A percentile compares a stretch with the other conserved stretches of the same genome.
Evolutionary conservation across 2,888 invertebrate species (phyloP).

Genomic region (Petrolisthes cinctipes): DNA sequence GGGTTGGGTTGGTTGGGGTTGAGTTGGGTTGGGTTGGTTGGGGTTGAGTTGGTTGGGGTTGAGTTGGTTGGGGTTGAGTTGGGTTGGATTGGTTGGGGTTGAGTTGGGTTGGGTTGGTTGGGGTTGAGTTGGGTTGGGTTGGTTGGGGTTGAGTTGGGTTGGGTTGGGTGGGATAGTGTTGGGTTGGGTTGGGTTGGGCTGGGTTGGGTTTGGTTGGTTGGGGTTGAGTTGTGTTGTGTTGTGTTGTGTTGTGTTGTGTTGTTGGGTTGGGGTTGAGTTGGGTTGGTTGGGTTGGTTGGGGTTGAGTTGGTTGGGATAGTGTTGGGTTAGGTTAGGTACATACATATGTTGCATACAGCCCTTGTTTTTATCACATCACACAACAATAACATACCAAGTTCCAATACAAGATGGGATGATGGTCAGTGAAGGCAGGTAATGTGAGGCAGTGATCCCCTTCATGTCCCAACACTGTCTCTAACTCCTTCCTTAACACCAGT

Average conservation of each 20-base stretch:
- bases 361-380: background rate
- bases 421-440: slow-evolving; percentile 88
- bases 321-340: background rate
- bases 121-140: background rate
- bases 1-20: background rate
- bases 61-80: too few relatives aligned
- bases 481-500: slow-evolving; percentile 93
- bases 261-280: background rate
- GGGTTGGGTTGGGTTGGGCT: background rate
- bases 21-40: background rate
- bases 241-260: background rate
- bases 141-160: too few relatives aligned
- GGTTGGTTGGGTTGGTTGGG: background rate
- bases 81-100: background rate
- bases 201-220: background rate
- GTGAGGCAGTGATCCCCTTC: slow-evolving; percentile 88
- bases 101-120: background rate
- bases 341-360: background rate
- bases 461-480: slow-evolving; percentile 87
- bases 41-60: background rate
- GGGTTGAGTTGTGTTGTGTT: background rate
- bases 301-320: background rate
- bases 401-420: slow-evolving; percentile 99
- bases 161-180: too few relatives aligned
- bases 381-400: slow-evolving; percentile 78